Percentiles rank a stretch among this genome's conserved stretches.
Conservation (phyloP, 23 tunicate species). For the Trididemnum nubilum region DNA sequence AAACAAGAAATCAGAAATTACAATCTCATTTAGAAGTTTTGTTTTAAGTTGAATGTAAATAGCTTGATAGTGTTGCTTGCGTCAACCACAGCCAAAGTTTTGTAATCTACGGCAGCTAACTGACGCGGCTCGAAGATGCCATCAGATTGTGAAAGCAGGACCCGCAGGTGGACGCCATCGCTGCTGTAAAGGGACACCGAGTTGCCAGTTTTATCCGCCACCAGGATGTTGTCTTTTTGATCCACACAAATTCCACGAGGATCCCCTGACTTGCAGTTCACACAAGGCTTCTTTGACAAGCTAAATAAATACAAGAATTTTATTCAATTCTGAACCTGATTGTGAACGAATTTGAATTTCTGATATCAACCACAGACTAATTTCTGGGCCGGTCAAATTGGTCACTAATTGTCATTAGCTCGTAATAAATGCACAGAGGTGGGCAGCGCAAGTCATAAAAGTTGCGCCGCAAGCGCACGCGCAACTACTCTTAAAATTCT, state of each 20-base stretch:
- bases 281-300: background rate
- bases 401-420: no score
- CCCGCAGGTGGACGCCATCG: conserved; percentile 44
- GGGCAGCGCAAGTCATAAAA: no score
- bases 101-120: conserved; percentile 2
- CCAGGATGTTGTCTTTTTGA: conserved; percentile 56
- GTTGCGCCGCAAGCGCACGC: no score
- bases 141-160: conserved; percentile 40
- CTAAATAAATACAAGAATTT: background rate
- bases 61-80: conserved; percentile 34
- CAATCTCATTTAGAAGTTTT: no score
- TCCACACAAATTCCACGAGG: conserved; percentile 89
- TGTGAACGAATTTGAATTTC: no score
- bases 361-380: no score
- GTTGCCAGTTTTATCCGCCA: conserved; percentile 47
- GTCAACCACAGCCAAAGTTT: conserved; percentile 51
- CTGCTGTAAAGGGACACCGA: conserved; percentile 34
- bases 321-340: no score
- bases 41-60: conserved; percentile 32
- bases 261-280: conserved; percentile 25
- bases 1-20: no score
- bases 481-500: no score
- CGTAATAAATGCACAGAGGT: no score
- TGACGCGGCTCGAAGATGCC: conserved; percentile 45
- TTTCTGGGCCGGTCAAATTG: no score